phyloP scores from a whole-genome alignment of 1,140 invertebrate species.

The Bradynema listronoti region DNA sequence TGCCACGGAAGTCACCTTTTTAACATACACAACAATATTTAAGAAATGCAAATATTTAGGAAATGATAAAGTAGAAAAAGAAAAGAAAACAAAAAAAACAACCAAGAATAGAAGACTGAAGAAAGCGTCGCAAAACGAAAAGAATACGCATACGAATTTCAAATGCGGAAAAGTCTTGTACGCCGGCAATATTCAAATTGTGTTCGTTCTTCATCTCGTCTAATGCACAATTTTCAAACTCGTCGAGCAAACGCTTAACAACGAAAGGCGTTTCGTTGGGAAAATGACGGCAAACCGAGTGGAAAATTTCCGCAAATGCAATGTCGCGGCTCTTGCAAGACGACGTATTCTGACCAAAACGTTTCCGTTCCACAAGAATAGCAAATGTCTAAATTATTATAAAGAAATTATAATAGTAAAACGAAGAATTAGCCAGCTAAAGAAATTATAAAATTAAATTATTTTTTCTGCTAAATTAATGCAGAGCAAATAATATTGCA shows the following conservation, averaged over 20 bases:
- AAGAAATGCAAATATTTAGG: no score
- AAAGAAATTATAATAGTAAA: background rate
- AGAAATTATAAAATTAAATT: background rate
- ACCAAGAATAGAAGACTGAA: background rate
- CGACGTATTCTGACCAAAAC: no score
- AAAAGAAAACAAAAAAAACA: slow-evolving; percentile 1
- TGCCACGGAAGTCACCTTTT: no score
- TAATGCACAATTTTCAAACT: background rate
- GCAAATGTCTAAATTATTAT: background rate
- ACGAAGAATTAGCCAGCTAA: background rate
- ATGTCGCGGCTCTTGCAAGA: slow-evolving; percentile 9
- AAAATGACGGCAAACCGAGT: background rate
- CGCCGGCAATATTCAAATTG: no score
- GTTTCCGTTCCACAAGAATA: background rate
- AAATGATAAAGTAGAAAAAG: no score
- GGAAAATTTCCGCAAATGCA: slow-evolving; percentile 2
- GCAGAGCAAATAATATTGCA: no score
- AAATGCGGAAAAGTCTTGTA: no score
- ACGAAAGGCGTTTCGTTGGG: background rate
- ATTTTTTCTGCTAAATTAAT: background rate
- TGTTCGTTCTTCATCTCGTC: no score
- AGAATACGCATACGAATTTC: background rate
- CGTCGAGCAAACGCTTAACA: background rate
- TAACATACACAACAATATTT: no score
- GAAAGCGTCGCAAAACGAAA: background rate